These are phyloP conservation scores for Tokudaia tokunoshimensis DNA, from an alignment of 2,797 vertebrate genomes.

Conservation along the genomic window DNA sequence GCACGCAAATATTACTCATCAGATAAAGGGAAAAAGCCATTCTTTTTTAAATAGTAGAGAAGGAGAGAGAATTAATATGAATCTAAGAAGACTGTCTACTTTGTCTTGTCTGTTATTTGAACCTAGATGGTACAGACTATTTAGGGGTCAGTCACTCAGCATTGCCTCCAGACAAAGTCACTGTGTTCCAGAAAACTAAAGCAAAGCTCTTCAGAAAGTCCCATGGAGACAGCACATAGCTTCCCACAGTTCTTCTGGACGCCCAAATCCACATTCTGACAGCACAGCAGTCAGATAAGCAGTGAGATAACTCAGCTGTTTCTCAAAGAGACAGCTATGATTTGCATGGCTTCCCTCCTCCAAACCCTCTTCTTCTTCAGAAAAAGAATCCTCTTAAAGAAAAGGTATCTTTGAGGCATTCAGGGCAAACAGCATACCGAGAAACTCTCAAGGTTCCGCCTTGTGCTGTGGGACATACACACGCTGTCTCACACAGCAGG, in stretches of 20 bases:
- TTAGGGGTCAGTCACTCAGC: background rate
- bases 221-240: background rate
- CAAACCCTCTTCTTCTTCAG: background rate
- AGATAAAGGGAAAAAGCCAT: background rate
- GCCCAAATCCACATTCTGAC: background rate
- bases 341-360: background rate
- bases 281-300: background rate
- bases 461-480: background rate
- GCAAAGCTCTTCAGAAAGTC: background rate
- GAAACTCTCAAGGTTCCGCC: background rate
- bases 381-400: background rate
- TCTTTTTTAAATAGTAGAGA: constrained; percentile 32
- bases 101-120: constrained; percentile 18
- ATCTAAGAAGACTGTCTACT: background rate
- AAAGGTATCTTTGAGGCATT: background rate
- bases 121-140: background rate
- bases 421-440: background rate
- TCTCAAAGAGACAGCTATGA: constrained; percentile 21
- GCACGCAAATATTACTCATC: constrained; percentile 14
- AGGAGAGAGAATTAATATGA: background rate
- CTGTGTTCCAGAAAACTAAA: background rate
- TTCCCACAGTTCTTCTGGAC: background rate
- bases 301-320: background rate
- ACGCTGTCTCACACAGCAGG: accelerated
- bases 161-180: background rate